phyloP scores from a whole-genome alignment of 2,888 invertebrate genomes.

The Drosophila greeni region DNA sequence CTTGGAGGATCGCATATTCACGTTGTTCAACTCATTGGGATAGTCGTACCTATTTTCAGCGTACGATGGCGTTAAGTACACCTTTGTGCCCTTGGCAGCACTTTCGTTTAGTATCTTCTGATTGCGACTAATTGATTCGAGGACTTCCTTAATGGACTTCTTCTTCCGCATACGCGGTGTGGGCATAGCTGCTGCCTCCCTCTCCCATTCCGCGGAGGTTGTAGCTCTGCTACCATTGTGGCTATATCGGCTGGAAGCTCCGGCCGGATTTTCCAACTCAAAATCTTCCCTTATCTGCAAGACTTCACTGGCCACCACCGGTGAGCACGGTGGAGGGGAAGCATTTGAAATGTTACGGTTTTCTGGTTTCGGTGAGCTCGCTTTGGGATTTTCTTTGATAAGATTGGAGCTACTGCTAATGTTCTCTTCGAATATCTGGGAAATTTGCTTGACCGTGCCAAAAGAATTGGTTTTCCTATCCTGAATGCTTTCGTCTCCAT shows the following conservation, averaged over 20 bases:
- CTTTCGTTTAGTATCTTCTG: constrained; percentile 76
- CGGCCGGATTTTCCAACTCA: constrained; percentile 19
- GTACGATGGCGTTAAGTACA: constrained; percentile 55
- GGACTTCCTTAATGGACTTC: constrained; percentile 77
- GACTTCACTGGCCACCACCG: constrained; percentile 8
- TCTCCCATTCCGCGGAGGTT: neutral
- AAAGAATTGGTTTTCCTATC: constrained; percentile 29
- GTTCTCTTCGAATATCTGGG: constrained; percentile 36
- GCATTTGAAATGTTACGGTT: neutral
- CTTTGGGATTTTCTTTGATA: constrained; percentile 7
- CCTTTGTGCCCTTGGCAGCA: constrained; percentile 68
- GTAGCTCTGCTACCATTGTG: constrained; percentile 4
- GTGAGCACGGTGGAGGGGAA: neutral
- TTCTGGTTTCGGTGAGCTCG: constrained; percentile 15
- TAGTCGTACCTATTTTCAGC: constrained; percentile 28
- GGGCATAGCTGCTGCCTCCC: constrained; percentile 14
- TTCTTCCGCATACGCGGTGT: constrained; percentile 53
- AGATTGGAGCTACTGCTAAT: constrained; percentile 18
- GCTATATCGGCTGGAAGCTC: neutral
- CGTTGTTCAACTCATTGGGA: constrained; percentile 38
- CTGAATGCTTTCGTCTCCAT: neutral
- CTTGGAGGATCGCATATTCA: constrained; percentile 11
- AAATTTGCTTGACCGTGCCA: constrained; percentile 31
- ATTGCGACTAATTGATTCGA: constrained; percentile 78
- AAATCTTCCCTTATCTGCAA: constrained; percentile 25